Conservation (phyloP, 2,888 invertebrate species). For the Lomographa bimaculata region DNA sequence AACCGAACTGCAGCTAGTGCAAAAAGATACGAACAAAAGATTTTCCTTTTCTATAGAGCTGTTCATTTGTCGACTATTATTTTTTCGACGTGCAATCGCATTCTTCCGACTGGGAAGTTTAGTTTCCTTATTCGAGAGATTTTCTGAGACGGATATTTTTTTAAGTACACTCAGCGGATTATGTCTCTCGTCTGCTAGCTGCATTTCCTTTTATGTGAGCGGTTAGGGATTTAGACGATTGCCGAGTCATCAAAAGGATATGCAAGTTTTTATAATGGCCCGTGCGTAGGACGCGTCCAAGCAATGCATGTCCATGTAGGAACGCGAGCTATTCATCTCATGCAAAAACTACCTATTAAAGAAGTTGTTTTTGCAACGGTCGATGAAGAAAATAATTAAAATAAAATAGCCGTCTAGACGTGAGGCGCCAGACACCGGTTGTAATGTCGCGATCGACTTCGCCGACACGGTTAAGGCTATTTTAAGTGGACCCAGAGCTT, state of each 20-base stretch:
- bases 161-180: too few species aligned
- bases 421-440: constrained; percentile 47
- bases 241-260: constrained; percentile 24
- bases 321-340: constrained; percentile 26
- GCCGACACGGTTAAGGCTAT: constrained; percentile 47
- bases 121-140: constrained; percentile 14
- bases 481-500: constrained; percentile 51
- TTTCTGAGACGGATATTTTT: constrained; percentile 10
- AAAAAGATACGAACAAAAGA: constrained; percentile 22
- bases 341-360: constrained; percentile 33
- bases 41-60: constrained; percentile 15
- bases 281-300: constrained; percentile 16
- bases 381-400: constrained; percentile 45
- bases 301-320: constrained; percentile 19
- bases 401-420: constrained; percentile 52
- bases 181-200: constrained; percentile 9
- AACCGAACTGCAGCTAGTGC: constrained; percentile 15
- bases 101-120: constrained; percentile 15
- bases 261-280: constrained; percentile 17
- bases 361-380: constrained; percentile 24
- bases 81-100: constrained; percentile 6
- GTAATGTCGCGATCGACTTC: constrained; percentile 45
- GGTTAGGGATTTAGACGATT: constrained; percentile 21
- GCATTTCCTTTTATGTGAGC: constrained; percentile 11
- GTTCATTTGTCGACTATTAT: constrained; percentile 26